A percentile compares a stretch with the other conserved stretches of the same genome.
Conservation (phyloP, 1,140 invertebrate species). For the Drosophila pseudoobscura region DNA sequence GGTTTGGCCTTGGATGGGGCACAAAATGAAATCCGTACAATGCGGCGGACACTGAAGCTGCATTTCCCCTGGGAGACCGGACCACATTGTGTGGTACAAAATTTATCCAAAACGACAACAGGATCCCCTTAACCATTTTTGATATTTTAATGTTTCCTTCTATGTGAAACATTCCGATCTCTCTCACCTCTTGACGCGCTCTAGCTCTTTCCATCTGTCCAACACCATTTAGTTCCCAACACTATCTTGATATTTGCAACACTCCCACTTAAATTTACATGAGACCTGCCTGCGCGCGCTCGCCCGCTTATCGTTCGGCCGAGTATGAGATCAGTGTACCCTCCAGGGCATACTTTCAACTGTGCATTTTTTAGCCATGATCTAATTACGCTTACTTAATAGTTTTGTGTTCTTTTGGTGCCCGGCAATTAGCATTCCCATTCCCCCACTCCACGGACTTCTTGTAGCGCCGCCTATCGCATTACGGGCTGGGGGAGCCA, state of each 20-base stretch:
- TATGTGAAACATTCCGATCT: no score
- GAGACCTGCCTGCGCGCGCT: not conserved
- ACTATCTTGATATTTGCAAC: no score
- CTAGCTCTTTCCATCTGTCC: no score
- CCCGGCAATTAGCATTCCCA: not conserved
- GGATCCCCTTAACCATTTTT: no score
- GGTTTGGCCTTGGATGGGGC: not conserved
- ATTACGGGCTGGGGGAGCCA: constrained; percentile 10
- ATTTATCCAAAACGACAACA: no score
- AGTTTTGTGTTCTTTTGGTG: constrained; percentile 15
- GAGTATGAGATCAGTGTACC: no score
- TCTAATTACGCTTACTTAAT: constrained; percentile 52
- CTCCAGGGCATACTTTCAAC: not conserved
- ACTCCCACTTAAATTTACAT: not conserved
- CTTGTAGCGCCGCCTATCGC: constrained; percentile 35
- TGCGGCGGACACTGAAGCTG: no score
- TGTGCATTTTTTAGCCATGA: constrained; percentile 35
- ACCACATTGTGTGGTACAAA: no score
- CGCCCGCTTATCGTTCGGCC: not conserved
- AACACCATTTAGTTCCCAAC: no score
- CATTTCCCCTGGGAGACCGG: no score
- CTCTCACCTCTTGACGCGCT: no score
- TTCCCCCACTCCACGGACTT: not conserved
- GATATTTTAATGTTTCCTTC: no score
- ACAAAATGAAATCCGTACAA: not conserved